Evolutionary conservation across 2,113 vertebrate genomes (phyloP), one percentile per base, ranked within the genome.

Genomic region (Muntiacus muntjak): DNA sequence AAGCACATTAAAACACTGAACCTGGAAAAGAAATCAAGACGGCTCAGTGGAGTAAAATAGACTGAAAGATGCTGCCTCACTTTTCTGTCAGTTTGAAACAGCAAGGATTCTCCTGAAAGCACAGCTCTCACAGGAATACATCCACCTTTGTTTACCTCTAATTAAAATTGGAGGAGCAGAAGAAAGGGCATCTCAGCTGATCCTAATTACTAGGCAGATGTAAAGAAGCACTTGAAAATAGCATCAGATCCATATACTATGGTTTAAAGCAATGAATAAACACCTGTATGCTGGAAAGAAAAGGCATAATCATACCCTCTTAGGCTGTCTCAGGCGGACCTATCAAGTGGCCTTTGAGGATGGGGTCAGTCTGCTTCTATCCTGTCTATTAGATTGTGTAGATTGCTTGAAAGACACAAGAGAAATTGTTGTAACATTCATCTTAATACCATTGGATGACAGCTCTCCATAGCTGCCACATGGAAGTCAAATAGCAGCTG

Each of bases 11-110:
- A 84, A 96, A 87, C 36, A 97, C 74, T 52, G 17, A 96, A 94
- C 4, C 83, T 7, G 47, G 84, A 87, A 95, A 87, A 87, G 23
- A 81, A 92, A 94, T 50, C 6, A 86, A 89, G 76, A 82, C 47
- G 95, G 84, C 15, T 93, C 45, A 83, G 43, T 87, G 52, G 26
- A 96, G 84, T 79, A 84, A 96, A 89, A 95, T 30, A 95, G 50
- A 87, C 79, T 57, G n/a, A 60, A 90, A 96, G 82, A 94, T 54
- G 50, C 30, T 88, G 57, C 23, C 47, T 97, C 36, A 55, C 23
- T 91, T 95, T 91, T 40, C 30, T 97, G 79, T 95, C 74, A 92
- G 26, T 94, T 85, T 88, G 82, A 91, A 86, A 97, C 28, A 86
- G 55, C 13, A 82, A 96, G 45, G 17, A 89, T 5, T 94, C 25